Evolutionary conservation across 2,797 vertebrate species (phyloP), one percentile per base, ranked within the genome.

Genomic region (Sparus aurata): DNA sequence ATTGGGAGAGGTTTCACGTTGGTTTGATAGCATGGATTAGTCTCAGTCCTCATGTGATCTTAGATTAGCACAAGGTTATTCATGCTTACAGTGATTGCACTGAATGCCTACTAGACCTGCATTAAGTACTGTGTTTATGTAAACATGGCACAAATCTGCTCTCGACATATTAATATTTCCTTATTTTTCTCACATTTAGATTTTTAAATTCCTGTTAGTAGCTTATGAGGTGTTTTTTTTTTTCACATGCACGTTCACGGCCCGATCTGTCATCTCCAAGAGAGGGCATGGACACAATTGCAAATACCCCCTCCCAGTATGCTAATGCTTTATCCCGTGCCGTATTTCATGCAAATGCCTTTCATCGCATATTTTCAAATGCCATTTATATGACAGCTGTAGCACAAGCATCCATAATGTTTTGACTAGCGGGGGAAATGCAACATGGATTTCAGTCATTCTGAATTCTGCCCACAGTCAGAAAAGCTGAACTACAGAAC

Each of bases 301-400:
- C 46, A 66, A 80, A 81, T 13, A 16, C 17, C 22, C 55, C 58
- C 47, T 70, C 61, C 73, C 25, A 13, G n/a, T 85, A 89, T 90
- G 87, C 81, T 83, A 91, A 92, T 89, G 46, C 46, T 45, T 69
- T 22, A 58, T 70, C 76, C 75, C 0, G 10, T 52, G 66, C 79
- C n/a, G 38, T 75, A 84, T 86, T 89, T 85, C 72, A 91, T 89
- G 86, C 83, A 89, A 91, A 91, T 91, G 61, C 52, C 62, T 90
- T 80, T 85, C 79, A 73, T 87, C 46, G 25, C 82, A 75, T 87
- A 78, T 91, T 88, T 88, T 82, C 60, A 80, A 85, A 91, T 88
- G 84, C 82, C 84, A 90, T 85, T 89, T 59, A 85, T 85, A 55
- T 85, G 87, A 91, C 89, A 88, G 87, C 87, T 90, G 54, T 83